A percentile compares a stretch with the other conserved stretches of the same genome.
Evolutionary conservation across 2,113 vertebrate species (phyloP).

Genomic region (Channa maculata): DNA sequence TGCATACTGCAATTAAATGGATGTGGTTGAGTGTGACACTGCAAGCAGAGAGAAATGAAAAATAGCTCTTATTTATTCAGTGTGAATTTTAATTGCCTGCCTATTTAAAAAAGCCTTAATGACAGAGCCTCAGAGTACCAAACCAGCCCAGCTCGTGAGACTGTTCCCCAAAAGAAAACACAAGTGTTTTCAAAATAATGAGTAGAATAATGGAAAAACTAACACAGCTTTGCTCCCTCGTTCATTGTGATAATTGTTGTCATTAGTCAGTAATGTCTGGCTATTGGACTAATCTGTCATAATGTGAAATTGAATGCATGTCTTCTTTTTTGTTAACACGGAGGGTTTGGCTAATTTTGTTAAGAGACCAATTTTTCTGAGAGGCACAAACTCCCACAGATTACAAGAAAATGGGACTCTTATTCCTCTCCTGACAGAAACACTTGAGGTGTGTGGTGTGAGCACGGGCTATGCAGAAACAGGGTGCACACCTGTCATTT

Average conservation of each 20-base stretch:
- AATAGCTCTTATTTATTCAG: slow-evolving; percentile 30
- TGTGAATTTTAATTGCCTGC: slow-evolving; percentile 37
- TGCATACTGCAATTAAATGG: slow-evolving; percentile 28
- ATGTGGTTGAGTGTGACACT: slow-evolving; percentile 12
- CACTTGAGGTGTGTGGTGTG: not conserved
- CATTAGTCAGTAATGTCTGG: slow-evolving; percentile 37
- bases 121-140: slow-evolving; percentile 12
- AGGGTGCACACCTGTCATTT: not conserved
- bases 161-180: slow-evolving; percentile 16
- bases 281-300: slow-evolving; percentile 14
- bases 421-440: slow-evolving; percentile 11
- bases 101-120: slow-evolving; percentile 50
- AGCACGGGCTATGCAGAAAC: not conserved
- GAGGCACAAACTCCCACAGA: too few relatives aligned
- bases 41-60: slow-evolving; percentile 29
- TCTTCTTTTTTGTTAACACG: slow-evolving; percentile 1
- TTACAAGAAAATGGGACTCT: not conserved
- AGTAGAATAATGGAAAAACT: not conserved
- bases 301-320: slow-evolving; percentile 9
- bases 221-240: not conserved
- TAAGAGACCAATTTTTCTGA: too few relatives aligned
- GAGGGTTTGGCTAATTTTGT: too few relatives aligned
- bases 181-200: slow-evolving; percentile 21
- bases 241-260: slow-evolving; percentile 15
- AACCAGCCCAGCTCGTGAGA: slow-evolving; percentile 21